phyloP scores from a whole-genome alignment of 2,888 invertebrate species.

The Drosophila putrida region DNA sequence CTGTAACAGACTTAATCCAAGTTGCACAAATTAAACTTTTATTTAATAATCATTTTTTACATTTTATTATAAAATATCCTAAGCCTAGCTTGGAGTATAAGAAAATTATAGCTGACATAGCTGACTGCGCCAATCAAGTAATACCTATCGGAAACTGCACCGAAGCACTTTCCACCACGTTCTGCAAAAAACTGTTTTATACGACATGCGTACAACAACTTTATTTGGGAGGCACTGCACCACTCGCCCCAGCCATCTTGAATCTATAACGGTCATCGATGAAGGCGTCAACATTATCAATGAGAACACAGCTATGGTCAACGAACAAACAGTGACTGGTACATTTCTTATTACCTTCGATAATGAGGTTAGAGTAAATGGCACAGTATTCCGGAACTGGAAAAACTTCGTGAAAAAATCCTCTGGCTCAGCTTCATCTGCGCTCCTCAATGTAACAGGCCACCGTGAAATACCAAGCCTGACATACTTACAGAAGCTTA shows the following conservation, averaged over 20 bases:
- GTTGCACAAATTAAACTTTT: neutral
- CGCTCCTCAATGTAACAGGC: too few relatives aligned
- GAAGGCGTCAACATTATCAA: conserved; percentile 9
- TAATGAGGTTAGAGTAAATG: too few relatives aligned
- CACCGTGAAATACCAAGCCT: too few relatives aligned
- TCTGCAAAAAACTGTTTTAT: neutral
- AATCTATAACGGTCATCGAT: neutral
- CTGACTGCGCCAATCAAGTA: neutral
- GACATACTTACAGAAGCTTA: too few relatives aligned
- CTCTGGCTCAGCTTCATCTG: too few relatives aligned
- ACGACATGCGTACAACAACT: conserved; percentile 3
- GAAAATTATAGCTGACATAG: neutral
- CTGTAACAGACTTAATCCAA: neutral
- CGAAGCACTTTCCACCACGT: neutral
- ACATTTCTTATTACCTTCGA: too few relatives aligned
- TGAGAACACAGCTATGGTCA: neutral
- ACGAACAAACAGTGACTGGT: neutral
- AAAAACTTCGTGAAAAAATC: too few relatives aligned
- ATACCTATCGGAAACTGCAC: neutral
- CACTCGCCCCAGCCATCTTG: conserved; percentile 4
- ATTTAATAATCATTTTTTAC: neutral
- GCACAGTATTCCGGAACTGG: too few relatives aligned
- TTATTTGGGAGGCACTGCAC: neutral
- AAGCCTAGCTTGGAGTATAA: neutral
- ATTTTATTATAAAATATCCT: neutral